Percentiles rank a stretch among this genome's conserved stretches.
These are phyloP conservation scores for Pinctada fucata DNA, from an alignment of 2,888 invertebrate genomes.

Conservation along the genomic window DNA sequence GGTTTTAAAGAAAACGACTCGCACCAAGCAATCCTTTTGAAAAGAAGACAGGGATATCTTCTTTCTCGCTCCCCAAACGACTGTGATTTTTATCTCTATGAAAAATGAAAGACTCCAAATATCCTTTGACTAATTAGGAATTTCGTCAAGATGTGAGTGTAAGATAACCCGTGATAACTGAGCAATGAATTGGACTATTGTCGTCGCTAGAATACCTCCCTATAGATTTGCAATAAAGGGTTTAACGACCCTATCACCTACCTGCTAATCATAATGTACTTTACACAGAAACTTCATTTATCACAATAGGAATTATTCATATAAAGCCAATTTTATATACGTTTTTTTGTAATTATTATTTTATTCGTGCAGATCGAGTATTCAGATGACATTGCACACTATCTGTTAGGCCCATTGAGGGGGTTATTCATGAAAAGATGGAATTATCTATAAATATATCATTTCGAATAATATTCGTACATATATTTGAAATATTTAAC, in stretches of 20 bases:
- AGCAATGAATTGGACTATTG: background rate
- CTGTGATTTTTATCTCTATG: background rate
- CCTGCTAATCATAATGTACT: no score
- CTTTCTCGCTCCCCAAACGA: background rate
- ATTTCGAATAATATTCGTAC: no score
- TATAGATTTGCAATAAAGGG: background rate
- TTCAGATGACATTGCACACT: no score
- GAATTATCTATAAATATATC: no score
- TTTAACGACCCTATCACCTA: background rate
- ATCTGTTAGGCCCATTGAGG: no score
- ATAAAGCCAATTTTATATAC: no score
- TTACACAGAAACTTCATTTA: no score
- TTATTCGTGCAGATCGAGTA: no score
- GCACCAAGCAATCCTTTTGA: background rate
- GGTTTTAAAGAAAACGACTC: background rate
- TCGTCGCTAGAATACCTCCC: background rate
- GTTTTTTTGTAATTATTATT: no score
- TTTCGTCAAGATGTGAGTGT: background rate
- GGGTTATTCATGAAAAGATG: no score
- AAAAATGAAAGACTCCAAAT: background rate
- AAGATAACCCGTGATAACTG: background rate
- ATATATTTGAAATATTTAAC: no score
- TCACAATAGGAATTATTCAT: no score
- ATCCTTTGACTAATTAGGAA: background rate
- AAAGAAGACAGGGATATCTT: background rate